Base-by-base conservation (phyloP, 2,888 invertebrate genomes). In the Autographa pulchrina region DNA sequence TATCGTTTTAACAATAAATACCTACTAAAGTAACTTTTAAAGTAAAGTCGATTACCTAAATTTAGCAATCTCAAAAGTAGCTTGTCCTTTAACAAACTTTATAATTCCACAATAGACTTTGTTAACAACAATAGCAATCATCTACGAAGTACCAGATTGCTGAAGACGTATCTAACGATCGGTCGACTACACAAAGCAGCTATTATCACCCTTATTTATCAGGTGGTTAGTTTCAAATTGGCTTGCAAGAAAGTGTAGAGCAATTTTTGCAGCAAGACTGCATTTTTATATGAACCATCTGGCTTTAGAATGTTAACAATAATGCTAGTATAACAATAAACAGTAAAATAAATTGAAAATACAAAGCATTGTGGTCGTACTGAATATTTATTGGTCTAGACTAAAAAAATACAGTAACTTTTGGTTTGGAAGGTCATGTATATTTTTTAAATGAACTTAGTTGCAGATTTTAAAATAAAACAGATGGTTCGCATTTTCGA, bases 311-410 rank as follows among this genome's bases (percentile, higher is more conserved):
- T 78, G 18, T 62, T 72, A 43, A 54, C 61, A 68, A 71, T 80
- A 75, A 70, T 59, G 25, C 18, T 68, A 48, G 35, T 64, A 58
- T 38, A 59, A 61, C 67, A 31, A 71, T 72, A 74, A 71, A 58
- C 69, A 70, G 61, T 14, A 60, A 62, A 73, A 70, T 62, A 76
- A 78, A 72, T 81, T 76, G 73, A 71, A 75, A 78, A 66, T 66
- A 68, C 56, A 64, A 72, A 62, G 43, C 32, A n/a, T 32, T 66
- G 20, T 65, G 66, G 63, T 72, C 60, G 62, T 68, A 75, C 70
- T 72, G 66, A 67, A 73, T 75, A 75, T 80, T 84, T 81, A 78
- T 78, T 69, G 56, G 83, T 85, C 85, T 85, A 86, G 85, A 85
- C 81, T 63, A 73, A 83, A 84, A 69, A 56, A 20, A 25, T 56